Percentiles rank a stretch among this genome's conserved stretches.
Evolutionary conservation across 2,797 vertebrate species (phyloP).

Genomic region (Acropternis orthonyx): DNA sequence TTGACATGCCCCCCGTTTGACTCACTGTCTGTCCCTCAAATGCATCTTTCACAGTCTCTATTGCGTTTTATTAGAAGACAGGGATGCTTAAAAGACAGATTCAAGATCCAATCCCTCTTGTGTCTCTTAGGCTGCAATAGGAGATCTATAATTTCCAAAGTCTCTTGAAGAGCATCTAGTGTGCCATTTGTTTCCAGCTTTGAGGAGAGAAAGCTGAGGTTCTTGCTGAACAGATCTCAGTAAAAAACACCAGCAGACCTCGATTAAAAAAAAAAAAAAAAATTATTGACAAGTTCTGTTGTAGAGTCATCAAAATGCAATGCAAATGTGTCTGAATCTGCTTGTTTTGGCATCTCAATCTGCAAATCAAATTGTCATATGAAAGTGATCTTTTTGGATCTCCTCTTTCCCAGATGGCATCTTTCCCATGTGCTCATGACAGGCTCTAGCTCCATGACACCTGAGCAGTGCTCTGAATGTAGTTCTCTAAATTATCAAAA

Average conservation of each 20-base stretch:
- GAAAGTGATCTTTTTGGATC: background rate
- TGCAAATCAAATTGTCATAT: background rate
- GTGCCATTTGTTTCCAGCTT: background rate
- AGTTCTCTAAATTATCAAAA: background rate
- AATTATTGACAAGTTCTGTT: background rate
- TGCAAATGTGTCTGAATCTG: slow-evolving; percentile 22
- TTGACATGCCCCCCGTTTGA: background rate
- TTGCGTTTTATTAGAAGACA: background rate
- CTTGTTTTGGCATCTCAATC: background rate
- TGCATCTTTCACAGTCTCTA: background rate
- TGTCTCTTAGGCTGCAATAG: background rate
- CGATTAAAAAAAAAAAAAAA: background rate
- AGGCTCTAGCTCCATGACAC: background rate
- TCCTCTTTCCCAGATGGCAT: background rate
- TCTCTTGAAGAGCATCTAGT: background rate
- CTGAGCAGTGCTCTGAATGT: background rate
- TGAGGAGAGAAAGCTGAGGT: background rate
- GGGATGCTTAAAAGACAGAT: background rate
- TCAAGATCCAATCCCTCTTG: background rate
- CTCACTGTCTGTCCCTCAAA: background rate
- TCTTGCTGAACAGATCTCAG: background rate
- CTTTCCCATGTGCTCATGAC: background rate
- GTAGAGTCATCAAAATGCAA: background rate
- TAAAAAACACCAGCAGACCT: background rate
- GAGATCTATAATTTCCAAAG: background rate